Percentiles rank a stretch among this genome's conserved stretches.
Evolutionary conservation across 1,140 invertebrate genomes (phyloP).

Genomic region (Cecropterus lyciades): DNA sequence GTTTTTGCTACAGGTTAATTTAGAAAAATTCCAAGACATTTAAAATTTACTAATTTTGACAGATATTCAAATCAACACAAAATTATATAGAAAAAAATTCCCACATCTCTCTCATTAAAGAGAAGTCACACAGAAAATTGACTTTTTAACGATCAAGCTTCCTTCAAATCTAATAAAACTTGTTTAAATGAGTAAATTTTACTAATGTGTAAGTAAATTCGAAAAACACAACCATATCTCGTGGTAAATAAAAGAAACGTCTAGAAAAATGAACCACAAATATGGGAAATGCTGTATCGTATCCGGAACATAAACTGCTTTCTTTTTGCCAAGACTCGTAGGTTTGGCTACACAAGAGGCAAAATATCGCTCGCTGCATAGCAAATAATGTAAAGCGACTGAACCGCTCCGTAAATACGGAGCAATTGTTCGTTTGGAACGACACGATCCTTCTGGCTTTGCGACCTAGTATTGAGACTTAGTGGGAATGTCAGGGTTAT

Average conservation of each 20-base stretch:
- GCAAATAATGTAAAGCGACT: conserved; percentile 41
- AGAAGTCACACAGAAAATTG: no score
- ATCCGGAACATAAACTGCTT: conserved; percentile 19
- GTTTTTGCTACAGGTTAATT: no score
- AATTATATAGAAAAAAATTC: no score
- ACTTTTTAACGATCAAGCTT: no score
- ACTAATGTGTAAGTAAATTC: no score
- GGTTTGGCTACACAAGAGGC: conserved; percentile 27
- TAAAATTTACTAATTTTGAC: no score
- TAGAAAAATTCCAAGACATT: no score
- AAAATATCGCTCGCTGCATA: conserved; percentile 38
- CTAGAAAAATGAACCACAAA: background rate
- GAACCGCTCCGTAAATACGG: conserved; percentile 43
- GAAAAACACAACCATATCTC: background rate
- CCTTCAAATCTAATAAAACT: no score
- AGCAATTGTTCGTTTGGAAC: conserved; percentile 48
- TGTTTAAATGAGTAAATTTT: no score
- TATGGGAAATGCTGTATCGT: conserved; percentile 8
- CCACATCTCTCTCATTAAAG: no score
- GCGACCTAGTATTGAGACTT: background rate
- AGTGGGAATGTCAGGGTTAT: conserved; percentile 19
- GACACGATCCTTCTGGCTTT: conserved; percentile 38
- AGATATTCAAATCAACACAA: no score
- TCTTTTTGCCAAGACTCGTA: conserved; percentile 14
- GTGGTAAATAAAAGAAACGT: background rate